phyloP scores from a whole-genome alignment of 2,888 invertebrate species.

The Mystacides longicornis region DNA sequence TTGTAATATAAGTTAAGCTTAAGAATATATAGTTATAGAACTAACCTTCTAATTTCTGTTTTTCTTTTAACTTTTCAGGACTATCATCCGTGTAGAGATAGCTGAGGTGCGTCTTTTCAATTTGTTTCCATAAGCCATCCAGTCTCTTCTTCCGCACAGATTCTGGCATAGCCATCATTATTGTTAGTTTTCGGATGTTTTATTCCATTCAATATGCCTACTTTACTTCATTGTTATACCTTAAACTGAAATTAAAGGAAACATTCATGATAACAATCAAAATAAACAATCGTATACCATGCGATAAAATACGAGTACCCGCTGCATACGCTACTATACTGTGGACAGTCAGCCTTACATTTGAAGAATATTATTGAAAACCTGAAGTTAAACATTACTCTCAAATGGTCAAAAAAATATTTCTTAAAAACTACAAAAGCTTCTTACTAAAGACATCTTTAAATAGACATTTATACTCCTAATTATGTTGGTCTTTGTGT shows the following conservation, averaged over 20 bases:
- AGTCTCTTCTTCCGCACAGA: constrained; percentile 51
- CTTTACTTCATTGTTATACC: too few relatives aligned
- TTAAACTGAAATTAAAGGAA: too few relatives aligned
- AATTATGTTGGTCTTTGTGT: too few relatives aligned
- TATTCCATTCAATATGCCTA: neutral
- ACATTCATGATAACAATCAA: neutral
- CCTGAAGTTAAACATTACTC: too few relatives aligned
- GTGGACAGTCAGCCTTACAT: too few relatives aligned
- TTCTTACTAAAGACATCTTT: too few relatives aligned
- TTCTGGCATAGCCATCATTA: constrained; percentile 38
- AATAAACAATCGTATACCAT: neutral
- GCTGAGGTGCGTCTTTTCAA: constrained; percentile 68
- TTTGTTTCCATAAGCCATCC: constrained; percentile 62
- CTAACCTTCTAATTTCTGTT: constrained; percentile 69
- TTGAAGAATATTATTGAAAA: too few relatives aligned
- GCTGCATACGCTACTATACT: neutral
- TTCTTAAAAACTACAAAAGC: too few relatives aligned
- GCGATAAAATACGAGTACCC: too few relatives aligned
- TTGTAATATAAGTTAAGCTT: too few relatives aligned
- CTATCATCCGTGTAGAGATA: constrained; percentile 77
- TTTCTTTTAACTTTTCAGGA: constrained; percentile 66
- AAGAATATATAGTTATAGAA: neutral
- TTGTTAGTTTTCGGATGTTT: neutral
- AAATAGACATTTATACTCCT: too few relatives aligned
- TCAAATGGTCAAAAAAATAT: too few relatives aligned